Evolutionary conservation across 2,888 invertebrate species (phyloP).

Genomic region (Leucophenga montana): DNA sequence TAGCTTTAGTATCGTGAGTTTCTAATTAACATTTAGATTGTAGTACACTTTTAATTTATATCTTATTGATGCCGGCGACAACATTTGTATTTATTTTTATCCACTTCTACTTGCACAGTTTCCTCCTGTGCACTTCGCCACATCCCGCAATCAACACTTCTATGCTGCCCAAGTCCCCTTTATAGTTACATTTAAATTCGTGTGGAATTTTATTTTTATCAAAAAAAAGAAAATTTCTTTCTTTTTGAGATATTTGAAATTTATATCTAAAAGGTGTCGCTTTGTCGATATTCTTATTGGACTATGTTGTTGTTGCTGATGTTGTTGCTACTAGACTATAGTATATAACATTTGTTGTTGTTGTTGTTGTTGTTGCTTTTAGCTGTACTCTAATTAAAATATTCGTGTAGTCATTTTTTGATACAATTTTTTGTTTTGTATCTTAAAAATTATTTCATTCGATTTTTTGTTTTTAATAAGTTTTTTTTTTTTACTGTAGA

Average conservation of each 20-base stretch:
- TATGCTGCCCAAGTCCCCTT: neutral
- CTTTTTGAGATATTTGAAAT: slow-evolving; percentile 60
- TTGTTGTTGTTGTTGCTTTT: slow-evolving; percentile 52
- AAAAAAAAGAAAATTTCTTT: slow-evolving; percentile 35
- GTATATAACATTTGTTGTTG: slow-evolving; percentile 48
- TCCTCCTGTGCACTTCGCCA: no score
- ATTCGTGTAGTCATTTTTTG: slow-evolving; percentile 52
- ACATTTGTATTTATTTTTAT: slow-evolving; percentile 66
- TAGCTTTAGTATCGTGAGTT: slow-evolving; percentile 51
- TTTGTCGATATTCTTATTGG: slow-evolving; percentile 23
- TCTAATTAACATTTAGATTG: slow-evolving; percentile 65
- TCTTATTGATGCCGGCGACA: slow-evolving; percentile 66
- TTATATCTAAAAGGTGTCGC: slow-evolving; percentile 58
- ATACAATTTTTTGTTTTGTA: slow-evolving; percentile 28
- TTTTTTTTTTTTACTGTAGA: slow-evolving; percentile 33
- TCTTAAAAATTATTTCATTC: slow-evolving; percentile 6
- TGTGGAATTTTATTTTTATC: slow-evolving; percentile 64
- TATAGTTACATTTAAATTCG: slow-evolving; percentile 31
- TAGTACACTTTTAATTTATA: slow-evolving; percentile 67
- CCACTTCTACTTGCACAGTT: neutral
- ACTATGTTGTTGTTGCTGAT: slow-evolving; percentile 15
- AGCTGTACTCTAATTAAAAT: slow-evolving; percentile 68
- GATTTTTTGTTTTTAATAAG: slow-evolving; percentile 7
- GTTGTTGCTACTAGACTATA: neutral
- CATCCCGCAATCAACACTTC: neutral